These are phyloP conservation scores for Colostygia pectinataria DNA, from an alignment of 2,888 invertebrate genomes.

Conservation along the genomic window DNA sequence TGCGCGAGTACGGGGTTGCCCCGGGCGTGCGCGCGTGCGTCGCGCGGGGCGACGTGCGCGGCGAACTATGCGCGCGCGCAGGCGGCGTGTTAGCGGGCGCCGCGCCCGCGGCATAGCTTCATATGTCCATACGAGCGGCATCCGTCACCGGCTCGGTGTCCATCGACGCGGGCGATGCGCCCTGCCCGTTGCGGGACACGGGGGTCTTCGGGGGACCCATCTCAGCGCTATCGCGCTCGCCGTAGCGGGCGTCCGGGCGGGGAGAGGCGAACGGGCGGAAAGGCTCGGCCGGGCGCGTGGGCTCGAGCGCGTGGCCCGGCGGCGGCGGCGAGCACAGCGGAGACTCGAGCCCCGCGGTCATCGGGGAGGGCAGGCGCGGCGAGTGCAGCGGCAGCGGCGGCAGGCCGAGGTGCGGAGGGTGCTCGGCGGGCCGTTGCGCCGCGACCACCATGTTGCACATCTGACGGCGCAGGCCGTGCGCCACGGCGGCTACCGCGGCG, in stretches of 20 bases:
- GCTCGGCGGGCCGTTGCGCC: conserved; percentile 69
- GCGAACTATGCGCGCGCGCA: conserved; percentile 1
- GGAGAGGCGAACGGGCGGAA: conserved; percentile 84
- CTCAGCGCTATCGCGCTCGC: conserved; percentile 84
- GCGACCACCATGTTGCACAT: conserved; percentile 92
- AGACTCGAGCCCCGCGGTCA: conserved; percentile 83
- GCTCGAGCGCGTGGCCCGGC: conserved; percentile 86
- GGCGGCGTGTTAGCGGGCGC: conserved; percentile 44
- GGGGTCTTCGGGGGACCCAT: conserved; percentile 76
- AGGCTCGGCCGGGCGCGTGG: conserved; percentile 73
- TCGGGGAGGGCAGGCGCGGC: conserved; percentile 80
- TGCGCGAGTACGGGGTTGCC: conserved; percentile 2
- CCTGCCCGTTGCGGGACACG: conserved; percentile 65
- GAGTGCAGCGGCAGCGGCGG: conserved; percentile 67
- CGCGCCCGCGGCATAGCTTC: conserved; percentile 78
- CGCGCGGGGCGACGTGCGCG: conserved; percentile 2
- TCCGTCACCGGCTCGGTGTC: conserved; percentile 82
- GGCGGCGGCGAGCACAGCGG: conserved; percentile 85
- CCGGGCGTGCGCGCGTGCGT: conserved; percentile 4
- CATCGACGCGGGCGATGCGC: conserved; percentile 71
- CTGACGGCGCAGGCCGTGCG: conserved; percentile 92
- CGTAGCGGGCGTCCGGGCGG: conserved; percentile 84
- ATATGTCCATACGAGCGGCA: conserved; percentile 84
- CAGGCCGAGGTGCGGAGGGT: conserved; percentile 75
- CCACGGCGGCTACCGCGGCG: conserved; percentile 93